A percentile compares a stretch with the other conserved stretches of the same genome.
Evolutionary conservation across 2,888 invertebrate species (phyloP).

Genomic region (Drosophila demipolita): DNA sequence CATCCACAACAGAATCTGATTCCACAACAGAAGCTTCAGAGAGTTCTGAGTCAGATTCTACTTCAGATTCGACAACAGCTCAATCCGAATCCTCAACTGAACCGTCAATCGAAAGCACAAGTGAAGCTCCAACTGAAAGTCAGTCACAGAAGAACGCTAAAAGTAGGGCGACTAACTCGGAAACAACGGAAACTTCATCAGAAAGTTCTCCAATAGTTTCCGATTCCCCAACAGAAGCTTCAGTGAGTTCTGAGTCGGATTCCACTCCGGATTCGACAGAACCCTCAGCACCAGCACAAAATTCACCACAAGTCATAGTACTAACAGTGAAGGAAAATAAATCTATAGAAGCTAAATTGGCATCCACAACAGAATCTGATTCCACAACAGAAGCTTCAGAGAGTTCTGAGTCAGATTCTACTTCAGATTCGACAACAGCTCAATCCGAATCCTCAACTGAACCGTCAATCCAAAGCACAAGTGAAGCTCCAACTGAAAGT

Average conservation of each 20-base stretch:
- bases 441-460: background rate
- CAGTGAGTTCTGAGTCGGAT: background rate
- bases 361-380: background rate
- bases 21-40: background rate
- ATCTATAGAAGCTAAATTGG: no score
- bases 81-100: background rate
- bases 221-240: slow-evolving; percentile 1
- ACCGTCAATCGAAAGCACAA: background rate
- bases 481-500: background rate
- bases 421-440: background rate
- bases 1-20: background rate
- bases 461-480: accelerated
- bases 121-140: background rate
- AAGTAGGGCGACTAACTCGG: background rate
- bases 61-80: background rate
- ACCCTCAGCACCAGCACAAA: background rate
- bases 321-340: background rate
- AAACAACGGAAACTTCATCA: background rate
- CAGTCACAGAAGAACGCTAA: background rate
- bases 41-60: background rate
- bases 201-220: background rate
- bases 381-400: background rate
- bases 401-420: background rate
- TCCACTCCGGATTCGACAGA: background rate
- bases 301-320: background rate